A percentile compares a stretch with the other conserved stretches of the same genome.
Evolutionary conservation across 2,113 vertebrate species (phyloP).

Genomic region (Thymallus thymallus): DNA sequence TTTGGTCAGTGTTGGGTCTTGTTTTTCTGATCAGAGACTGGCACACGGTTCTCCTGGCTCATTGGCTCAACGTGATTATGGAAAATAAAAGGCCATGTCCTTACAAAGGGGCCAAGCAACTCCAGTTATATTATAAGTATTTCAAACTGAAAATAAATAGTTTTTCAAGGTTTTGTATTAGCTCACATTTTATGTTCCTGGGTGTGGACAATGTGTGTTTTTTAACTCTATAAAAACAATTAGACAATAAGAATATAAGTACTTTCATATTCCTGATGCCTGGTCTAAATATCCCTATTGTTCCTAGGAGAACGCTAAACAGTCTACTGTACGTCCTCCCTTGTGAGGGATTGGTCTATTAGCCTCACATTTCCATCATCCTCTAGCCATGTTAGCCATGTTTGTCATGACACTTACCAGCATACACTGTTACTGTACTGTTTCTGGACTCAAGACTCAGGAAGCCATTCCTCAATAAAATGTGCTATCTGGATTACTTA

Average conservation of each 20-base stretch:
- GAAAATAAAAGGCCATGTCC: background rate
- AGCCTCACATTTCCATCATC: slow-evolving; percentile 51
- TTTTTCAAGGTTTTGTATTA: background rate
- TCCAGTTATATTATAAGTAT: background rate
- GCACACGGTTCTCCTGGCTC: background rate
- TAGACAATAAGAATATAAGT: too few relatives aligned
- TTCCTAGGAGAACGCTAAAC: slow-evolving; percentile 23
- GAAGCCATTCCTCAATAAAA: slow-evolving; percentile 5
- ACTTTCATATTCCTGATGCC: background rate
- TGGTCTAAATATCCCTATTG: background rate
- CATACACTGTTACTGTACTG: background rate
- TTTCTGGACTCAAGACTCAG: background rate
- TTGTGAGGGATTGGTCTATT: slow-evolving; percentile 42
- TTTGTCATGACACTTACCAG: slow-evolving; percentile 55
- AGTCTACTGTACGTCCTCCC: slow-evolving; percentile 62
- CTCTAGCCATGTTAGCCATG: slow-evolving; percentile 28
- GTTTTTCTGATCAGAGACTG: background rate
- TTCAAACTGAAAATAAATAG: background rate
- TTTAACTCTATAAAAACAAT: too few relatives aligned
- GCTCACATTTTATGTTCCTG: too few relatives aligned
- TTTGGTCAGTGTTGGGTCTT: background rate
- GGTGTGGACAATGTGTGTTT: too few relatives aligned
- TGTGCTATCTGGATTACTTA: background rate
- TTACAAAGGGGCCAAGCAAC: background rate
- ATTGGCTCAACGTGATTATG: background rate